phyloP scores from a whole-genome alignment of 2,888 invertebrate species.

The Cheilosia urbana region DNA sequence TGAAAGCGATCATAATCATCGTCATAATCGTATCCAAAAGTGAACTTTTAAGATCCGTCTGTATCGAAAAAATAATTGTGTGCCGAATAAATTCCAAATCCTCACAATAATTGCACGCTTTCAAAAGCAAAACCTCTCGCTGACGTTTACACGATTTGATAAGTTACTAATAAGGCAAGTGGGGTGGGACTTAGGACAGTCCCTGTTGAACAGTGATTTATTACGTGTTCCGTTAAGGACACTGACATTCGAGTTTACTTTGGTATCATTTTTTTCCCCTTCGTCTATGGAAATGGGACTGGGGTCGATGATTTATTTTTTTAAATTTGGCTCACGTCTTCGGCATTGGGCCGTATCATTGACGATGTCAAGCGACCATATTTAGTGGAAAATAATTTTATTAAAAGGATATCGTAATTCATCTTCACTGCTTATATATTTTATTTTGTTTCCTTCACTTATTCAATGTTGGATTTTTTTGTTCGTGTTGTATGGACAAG shows the following conservation, averaged over 20 bases:
- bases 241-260: slow-evolving; percentile 43
- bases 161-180: slow-evolving; percentile 54
- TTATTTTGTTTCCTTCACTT: slow-evolving; percentile 25
- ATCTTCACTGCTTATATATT: slow-evolving; percentile 47
- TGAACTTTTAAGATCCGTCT: not conserved
- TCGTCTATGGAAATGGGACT: slow-evolving; percentile 32
- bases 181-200: slow-evolving; percentile 22
- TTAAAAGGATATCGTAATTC: slow-evolving; percentile 72
- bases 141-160: slow-evolving; percentile 61
- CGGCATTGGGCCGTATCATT: slow-evolving; percentile 43
- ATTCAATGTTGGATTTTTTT: slow-evolving; percentile 23
- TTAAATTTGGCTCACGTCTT: slow-evolving; percentile 54
- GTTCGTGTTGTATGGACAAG: slow-evolving; percentile 14
- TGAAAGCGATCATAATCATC: too few relatives aligned
- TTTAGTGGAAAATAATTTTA: slow-evolving; percentile 71
- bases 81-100: slow-evolving; percentile 26
- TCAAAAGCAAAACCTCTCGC: slow-evolving; percentile 19
- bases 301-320: slow-evolving; percentile 68
- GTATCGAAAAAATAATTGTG: slow-evolving; percentile 6
- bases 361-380: slow-evolving; percentile 64
- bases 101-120: slow-evolving; percentile 26
- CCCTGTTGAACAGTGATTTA: slow-evolving; percentile 64
- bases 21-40: too few relatives aligned
- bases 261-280: slow-evolving; percentile 12
- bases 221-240: slow-evolving; percentile 38